phyloP scores from a whole-genome alignment of 2,797 vertebrate species.

The Pseudopleuronectes americanus region DNA sequence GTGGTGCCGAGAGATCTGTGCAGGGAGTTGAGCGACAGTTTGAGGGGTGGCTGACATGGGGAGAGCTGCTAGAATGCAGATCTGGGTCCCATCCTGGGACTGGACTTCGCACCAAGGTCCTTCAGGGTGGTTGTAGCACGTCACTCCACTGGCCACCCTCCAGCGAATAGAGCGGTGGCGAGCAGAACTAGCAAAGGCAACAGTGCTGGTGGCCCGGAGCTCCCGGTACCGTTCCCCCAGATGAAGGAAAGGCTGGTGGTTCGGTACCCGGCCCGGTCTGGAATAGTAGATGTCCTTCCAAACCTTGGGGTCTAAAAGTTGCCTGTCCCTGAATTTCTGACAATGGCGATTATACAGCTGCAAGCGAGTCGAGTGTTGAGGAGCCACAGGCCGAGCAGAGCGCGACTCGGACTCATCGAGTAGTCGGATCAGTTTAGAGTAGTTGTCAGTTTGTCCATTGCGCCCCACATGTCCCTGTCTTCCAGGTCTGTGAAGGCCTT shows the following conservation, averaged over 20 bases:
- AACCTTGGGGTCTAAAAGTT: not conserved
- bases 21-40: not conserved
- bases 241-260: not conserved
- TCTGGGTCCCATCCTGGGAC: not conserved
- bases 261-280: not conserved
- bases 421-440: not conserved
- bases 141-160: not conserved
- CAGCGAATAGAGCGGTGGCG: not conserved
- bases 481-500: not conserved
- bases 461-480: not conserved
- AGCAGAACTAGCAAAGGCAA: not conserved
- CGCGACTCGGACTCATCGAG: no score
- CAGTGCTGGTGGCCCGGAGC: not conserved
- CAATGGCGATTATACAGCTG: not conserved
- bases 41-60: not conserved
- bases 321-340: not conserved
- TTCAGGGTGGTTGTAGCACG: conserved; percentile 1
- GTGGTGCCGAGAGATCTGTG: no score
- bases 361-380: not conserved
- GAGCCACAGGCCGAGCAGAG: not conserved
- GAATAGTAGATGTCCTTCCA: not conserved
- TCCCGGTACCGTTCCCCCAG: not conserved
- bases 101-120: conserved; percentile 1
- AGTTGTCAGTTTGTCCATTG: not conserved
- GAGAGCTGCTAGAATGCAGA: not conserved